Evolutionary conservation across 2,797 vertebrate genomes (phyloP).

Genomic region (Coracias cyanogaster): DNA sequence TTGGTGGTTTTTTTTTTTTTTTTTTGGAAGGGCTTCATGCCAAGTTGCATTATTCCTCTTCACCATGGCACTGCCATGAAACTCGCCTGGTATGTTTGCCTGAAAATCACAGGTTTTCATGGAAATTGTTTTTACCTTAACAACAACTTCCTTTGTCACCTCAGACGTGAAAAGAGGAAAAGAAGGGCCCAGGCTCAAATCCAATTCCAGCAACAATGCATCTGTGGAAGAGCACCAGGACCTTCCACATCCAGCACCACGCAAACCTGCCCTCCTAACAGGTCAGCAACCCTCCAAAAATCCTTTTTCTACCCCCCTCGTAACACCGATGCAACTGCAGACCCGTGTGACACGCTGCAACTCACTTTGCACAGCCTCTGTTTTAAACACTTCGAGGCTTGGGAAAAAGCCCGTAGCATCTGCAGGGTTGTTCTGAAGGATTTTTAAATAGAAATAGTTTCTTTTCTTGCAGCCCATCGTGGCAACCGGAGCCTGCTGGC

Average conservation of each 20-base stretch:
- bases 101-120: constrained; percentile 72
- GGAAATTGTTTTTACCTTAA: constrained; percentile 72
- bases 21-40: constrained; percentile 69
- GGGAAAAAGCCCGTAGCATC: neutral
- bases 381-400: neutral
- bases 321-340: neutral
- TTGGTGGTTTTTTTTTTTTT: neutral
- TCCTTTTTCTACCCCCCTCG: neutral
- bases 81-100: constrained; percentile 83
- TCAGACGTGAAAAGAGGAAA: constrained; percentile 28
- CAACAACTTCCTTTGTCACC: constrained; percentile 69
- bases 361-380: neutral
- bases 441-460: constrained; percentile 58
- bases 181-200: constrained; percentile 31
- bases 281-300: neutral
- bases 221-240: neutral
- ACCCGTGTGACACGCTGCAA: neutral
- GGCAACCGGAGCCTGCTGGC: neutral
- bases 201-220: neutral
- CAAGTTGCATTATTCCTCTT: constrained; percentile 82
- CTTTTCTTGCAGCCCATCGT: constrained; percentile 25
- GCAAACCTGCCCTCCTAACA: neutral
- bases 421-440: neutral
- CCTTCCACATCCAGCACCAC: neutral
- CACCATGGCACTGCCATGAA: constrained; percentile 85